These are phyloP conservation scores for Todiramphus chloris DNA, from an alignment of 2,113 vertebrate genomes.

Conservation along the genomic window DNA sequence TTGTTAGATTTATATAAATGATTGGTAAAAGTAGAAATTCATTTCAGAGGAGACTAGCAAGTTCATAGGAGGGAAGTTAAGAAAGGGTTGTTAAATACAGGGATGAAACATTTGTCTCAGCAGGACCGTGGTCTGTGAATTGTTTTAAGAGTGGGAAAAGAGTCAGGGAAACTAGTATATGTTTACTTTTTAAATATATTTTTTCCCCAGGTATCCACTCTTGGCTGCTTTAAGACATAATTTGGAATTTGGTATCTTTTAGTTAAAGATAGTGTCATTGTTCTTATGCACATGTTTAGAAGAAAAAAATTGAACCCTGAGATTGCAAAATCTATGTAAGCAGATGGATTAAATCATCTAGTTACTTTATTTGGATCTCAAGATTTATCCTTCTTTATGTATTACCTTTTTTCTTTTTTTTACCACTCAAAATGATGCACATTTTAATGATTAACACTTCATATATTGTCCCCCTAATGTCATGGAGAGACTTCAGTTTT, in stretches of 20 bases:
- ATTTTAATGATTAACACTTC: neutral
- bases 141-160: neutral
- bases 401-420: neutral
- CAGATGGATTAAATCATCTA: neutral
- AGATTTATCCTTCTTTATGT: neutral
- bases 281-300: neutral
- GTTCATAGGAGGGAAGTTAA: neutral
- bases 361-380: neutral
- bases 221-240: neutral
- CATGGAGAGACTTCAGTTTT: neutral
- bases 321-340: neutral
- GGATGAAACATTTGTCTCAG: neutral
- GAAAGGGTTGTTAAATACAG: neutral
- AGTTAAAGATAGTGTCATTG: neutral
- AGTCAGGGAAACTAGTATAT: neutral
- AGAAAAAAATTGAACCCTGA: neutral
- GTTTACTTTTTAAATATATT: neutral
- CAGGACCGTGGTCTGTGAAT: neutral
- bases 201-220: neutral
- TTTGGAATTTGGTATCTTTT: neutral
- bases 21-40: neutral
- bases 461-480: neutral
- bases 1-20: neutral
- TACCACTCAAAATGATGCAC: neutral
- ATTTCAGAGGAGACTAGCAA: neutral